Evolutionary conservation across 2,113 vertebrate species (phyloP), one percentile per base, ranked within the genome.

Genomic region (Petroica traversi): DNA sequence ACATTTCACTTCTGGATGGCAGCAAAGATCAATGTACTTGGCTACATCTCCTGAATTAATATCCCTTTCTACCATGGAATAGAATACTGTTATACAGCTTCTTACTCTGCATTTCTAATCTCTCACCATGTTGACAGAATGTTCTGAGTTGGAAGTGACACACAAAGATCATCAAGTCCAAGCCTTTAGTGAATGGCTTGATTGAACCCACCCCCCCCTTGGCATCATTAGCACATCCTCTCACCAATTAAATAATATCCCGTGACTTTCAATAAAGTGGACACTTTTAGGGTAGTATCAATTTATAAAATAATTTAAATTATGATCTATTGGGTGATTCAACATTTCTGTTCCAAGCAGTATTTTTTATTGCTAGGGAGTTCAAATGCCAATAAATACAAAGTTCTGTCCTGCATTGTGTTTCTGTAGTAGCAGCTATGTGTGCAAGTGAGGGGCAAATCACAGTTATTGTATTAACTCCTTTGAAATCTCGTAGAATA

Each of bases 11-110:
- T 97, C 95, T 96, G 62, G 52, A 67, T 92, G 73, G 79, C 88
- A 96, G 78, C 54, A 89, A 97, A 98, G 93, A 97, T 97, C 97
- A 97, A 93, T 97, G 91, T 82, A 85, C 67, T 97, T 96, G 83
- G 85, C 89, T 95, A 63, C n/a, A 92, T 20, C 76, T 92, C 24
- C 59, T 90, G 96, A 96, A 97, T 97, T 95, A 97, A 96, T 97
- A 93, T 93, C 54, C 28, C 54, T 73, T 79, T 68, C 78, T 89
- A 74, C 66, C 79, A 64, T 88, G 74, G 43, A 97, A 89, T 55
- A 79, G 87, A 93, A 93, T 77, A 75, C 28, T 49, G n/a, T 78
- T 78, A 34, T 45, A 77, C 31, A 88, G 77, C 29, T 86, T 80
- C 51, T 78, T 88, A 80, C 69, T 92, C 86, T 89, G 54, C 55